Evolutionary conservation across 2,888 invertebrate species (phyloP).

Genomic region (Drosophila recens): DNA sequence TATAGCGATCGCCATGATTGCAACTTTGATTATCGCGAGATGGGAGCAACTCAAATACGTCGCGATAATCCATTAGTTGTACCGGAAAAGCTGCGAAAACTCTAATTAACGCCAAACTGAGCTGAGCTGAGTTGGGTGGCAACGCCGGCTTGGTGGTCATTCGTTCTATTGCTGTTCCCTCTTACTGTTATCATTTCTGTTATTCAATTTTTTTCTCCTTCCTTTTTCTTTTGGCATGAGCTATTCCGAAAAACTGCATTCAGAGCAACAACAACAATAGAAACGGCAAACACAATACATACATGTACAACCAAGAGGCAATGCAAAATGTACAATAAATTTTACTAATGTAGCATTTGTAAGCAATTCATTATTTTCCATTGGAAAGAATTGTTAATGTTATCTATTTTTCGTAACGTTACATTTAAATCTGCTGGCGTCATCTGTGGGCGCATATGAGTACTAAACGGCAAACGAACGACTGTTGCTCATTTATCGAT

Average conservation of each 20-base stretch:
- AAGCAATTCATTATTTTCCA: background rate
- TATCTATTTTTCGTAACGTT: background rate
- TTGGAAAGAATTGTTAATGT: background rate
- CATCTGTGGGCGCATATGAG: background rate
- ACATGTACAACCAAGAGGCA: conserved; percentile 13
- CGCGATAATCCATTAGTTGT: conserved; percentile 62
- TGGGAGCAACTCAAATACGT: conserved; percentile 65
- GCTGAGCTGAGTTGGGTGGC: background rate
- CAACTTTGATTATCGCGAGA: conserved; percentile 65
- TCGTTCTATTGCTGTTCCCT: conserved; percentile 20
- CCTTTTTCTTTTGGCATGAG: conserved; percentile 25
- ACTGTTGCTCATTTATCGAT: background rate
- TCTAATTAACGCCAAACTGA: conserved; percentile 33
- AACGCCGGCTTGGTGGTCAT: conserved; percentile 1
- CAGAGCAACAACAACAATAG: conserved; percentile 4
- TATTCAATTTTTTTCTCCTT: conserved; percentile 7
- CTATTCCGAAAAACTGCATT: background rate
- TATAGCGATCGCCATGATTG: conserved; percentile 72
- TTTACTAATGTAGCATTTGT: conserved; percentile 28
- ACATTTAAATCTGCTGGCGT: conserved; percentile 3
- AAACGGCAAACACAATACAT: conserved; percentile 8
- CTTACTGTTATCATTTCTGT: conserved; percentile 35
- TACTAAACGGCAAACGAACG: background rate
- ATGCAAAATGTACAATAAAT: conserved; percentile 30
- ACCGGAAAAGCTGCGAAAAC: conserved; percentile 56